These are phyloP conservation scores for Dynastes hyllus DNA, from an alignment of 2,888 invertebrate genomes.

Conservation along the genomic window DNA sequence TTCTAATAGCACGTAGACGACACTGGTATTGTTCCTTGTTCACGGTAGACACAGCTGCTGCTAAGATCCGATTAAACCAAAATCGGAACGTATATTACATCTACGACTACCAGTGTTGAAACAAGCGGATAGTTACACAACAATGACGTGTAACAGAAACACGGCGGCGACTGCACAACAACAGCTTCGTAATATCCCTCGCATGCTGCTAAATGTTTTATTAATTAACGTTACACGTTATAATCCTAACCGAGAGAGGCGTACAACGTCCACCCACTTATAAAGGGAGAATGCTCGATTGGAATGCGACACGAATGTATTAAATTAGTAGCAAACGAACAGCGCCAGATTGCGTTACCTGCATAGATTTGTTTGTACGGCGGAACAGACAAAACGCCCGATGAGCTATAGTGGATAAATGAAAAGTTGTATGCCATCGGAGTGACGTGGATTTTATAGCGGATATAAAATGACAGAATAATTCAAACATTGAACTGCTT, in stretches of 20 bases:
- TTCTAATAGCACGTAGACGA: too few relatives aligned
- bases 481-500: too few relatives aligned
- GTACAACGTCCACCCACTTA: neutral
- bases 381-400: neutral
- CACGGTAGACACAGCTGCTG: neutral
- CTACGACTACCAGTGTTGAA: neutral
- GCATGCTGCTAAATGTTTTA: constrained; percentile 28
- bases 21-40: too few relatives aligned
- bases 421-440: constrained; percentile 18
- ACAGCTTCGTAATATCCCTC: neutral
- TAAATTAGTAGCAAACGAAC: constrained; percentile 23
- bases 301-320: constrained; percentile 26
- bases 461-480: constrained; percentile 1
- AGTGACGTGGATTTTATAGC: neutral
- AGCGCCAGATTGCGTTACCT: neutral
- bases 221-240: constrained; percentile 30
- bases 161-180: neutral
- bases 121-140: constrained; percentile 19
- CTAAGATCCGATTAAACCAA: constrained; percentile 25
- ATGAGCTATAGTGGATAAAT: neutral
- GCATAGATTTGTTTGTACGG: neutral
- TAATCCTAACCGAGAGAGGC: constrained; percentile 28
- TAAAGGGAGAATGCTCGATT: neutral
- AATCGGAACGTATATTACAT: constrained; percentile 21
- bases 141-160: neutral